Evolutionary conservation across 2,888 invertebrate genomes (phyloP), one percentile per base, ranked within the genome.

Genomic region (Stenodera caucasica): DNA sequence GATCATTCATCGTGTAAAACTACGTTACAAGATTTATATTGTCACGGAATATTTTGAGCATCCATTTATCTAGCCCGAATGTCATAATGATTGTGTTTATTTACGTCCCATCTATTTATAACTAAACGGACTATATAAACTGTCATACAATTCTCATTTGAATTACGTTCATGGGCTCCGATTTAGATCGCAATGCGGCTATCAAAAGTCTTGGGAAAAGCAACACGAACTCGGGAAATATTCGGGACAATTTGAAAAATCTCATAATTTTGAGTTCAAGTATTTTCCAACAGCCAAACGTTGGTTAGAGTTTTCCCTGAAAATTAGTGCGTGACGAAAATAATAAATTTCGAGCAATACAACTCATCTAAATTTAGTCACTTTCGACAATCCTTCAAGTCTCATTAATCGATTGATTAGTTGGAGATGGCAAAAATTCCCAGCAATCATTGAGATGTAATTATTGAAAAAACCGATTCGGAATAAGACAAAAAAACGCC

Each of bases 61-160:
- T 55, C 29, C 55, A 51, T 61, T 61, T 58, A 55, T 61, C 61
- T 61, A 45, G 49, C 55, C 53, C 52, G 23, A 56, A 50, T 58
- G 58, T 56, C 58, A 56, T 58, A 56, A 62, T 61, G 58, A 53
- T 61, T 55, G 61, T 45, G 55, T 61, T 61, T 61, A 61, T 62
- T 62, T 58, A 55, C 53, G 58, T 62, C 37, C 53, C 52, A 9
- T 26, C 55, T 58, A 61, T 61, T 58, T 61, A 58, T 61, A 61
- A 57, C 33, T 49, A 58, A 61, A 60, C 45, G 15, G 4, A 15
- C 15, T 37, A 15, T 26, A 26, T 37, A 15, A 37, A 37, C 37
- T 35, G 14, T 9, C 2, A 11, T 37, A 37, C 2, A 15, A 37
- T 37, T 37, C 8, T 37, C 37, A 40, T 21, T 40, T 40, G 4